A percentile compares a stretch with the other conserved stretches of the same genome.
Conservation (phyloP, 2,113 vertebrate genomes). For the Octodon degus region DNA sequence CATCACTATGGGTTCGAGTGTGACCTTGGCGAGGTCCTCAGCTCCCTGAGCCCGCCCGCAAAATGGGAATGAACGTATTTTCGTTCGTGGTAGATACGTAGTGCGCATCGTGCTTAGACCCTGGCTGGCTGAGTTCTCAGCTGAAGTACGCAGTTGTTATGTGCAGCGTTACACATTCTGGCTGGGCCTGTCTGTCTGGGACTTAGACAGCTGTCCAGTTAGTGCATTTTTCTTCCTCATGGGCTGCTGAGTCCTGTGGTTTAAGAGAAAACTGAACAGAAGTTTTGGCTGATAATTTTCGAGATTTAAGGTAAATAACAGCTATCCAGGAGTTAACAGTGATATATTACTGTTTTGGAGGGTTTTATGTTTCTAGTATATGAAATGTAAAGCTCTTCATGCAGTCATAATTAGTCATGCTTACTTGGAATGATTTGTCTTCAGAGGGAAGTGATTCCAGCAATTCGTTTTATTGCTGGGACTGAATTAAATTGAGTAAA, state of each 20-base stretch:
- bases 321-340: background rate
- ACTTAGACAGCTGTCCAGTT: background rate
- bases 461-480: background rate
- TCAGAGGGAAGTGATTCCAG: background rate
- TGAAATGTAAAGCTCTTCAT: background rate
- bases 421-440: background rate
- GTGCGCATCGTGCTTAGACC: background rate
- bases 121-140: background rate
- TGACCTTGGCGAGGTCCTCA: constrained; percentile 43
- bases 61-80: constrained; percentile 1
- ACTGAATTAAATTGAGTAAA: constrained; percentile 2
- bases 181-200: background rate
- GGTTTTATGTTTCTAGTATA: background rate
- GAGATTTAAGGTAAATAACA: background rate
- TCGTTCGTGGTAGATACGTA: constrained; percentile 29
- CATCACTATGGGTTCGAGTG: background rate
- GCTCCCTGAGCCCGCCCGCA: background rate
- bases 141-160: background rate
- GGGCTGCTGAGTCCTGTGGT: background rate
- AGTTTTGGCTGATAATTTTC: constrained; percentile 6
- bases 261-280: background rate
- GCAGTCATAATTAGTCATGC: background rate
- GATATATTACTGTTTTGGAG: background rate
- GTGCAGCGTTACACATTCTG: background rate
- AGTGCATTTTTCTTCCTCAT: background rate